Evolutionary conservation across 2,113 vertebrate species (phyloP), one percentile per base, ranked within the genome.

Genomic region (Channa argus): DNA sequence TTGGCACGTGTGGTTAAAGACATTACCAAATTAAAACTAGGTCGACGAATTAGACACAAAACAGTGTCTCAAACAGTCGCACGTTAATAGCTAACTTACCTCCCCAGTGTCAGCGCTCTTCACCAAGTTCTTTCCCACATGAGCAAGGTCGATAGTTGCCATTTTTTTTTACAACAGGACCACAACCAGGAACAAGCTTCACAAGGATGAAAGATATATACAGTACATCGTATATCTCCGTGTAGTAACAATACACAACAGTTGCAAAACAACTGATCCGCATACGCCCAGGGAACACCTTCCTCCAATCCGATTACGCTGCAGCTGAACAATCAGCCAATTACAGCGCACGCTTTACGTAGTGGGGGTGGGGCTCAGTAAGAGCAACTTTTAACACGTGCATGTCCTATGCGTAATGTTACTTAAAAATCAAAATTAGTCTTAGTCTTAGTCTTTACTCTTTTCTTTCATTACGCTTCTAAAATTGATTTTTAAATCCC

Each of bases 101-200:
- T 95, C 91, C 61, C 92, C 94, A 13, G 88, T 94, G 37, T 91
- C 90, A 0, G 82, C 61, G 50, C 86, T 94, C 71, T 94, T 95
- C 73, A 96, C 47, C 39, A 88, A 37, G 49, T 95, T 94, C 3
- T 93, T 88, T n/a, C 94, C 93, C 44, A 95, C 74, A 37, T 86
- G 85, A 8, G 59, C 80, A 7, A 96, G 82, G 62, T 95, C 91
- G 6, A 96, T 46, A 0, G 74, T 60, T 3, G 85, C 82, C 96
- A 95, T 94, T 64, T 84, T 64, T 84, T 24, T 67, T 6, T 3
- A 34, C 9, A 0, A 6, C 14, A 2, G 14, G 6, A 51, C 6
- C 2, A 5, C 2, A 14, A 51, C 6, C 4, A 1, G 8, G 24
- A 1, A 51, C 14, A 13, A 8, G 0, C 5, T 58, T 2, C 13